Percentiles rank a stretch among this genome's conserved stretches.
phyloP scores from a whole-genome alignment of 2,113 vertebrate species.

The Percopsis transmontana region DNA sequence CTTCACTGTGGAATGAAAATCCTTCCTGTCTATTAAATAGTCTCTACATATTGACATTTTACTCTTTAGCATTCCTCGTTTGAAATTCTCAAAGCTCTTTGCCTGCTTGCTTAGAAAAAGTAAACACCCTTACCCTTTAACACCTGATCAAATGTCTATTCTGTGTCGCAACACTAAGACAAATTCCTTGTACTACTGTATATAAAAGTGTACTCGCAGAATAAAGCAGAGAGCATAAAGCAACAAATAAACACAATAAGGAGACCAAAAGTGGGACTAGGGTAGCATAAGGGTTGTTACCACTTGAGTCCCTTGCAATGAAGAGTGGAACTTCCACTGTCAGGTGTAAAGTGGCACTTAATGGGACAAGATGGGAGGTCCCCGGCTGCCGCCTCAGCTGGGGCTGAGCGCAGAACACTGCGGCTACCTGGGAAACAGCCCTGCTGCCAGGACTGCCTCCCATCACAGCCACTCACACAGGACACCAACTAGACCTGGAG shows the following conservation, averaged over 20 bases:
- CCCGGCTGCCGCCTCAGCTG: slow-evolving; percentile 52
- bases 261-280: slow-evolving; percentile 5
- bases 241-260: slow-evolving; percentile 17
- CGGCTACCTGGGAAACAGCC: slow-evolving; percentile 48
- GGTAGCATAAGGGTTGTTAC: slow-evolving; percentile 8
- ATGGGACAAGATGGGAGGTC: slow-evolving; percentile 36
- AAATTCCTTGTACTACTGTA: background rate
- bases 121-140: slow-evolving; percentile 36
- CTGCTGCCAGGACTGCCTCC: slow-evolving; percentile 47
- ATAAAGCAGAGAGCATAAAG: slow-evolving; percentile 18
- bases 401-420: slow-evolving; percentile 24
- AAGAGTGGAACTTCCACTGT: slow-evolving; percentile 34
- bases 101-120: background rate
- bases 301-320: slow-evolving; percentile 23
- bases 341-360: slow-evolving; percentile 40
- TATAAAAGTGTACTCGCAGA: too few relatives aligned
- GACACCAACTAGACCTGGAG: slow-evolving; percentile 36
- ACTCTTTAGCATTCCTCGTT: too few relatives aligned
- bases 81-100: too few relatives aligned
- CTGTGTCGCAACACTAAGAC: slow-evolving; percentile 17
- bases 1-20: too few relatives aligned
- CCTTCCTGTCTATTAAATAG: too few relatives aligned
- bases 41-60: too few relatives aligned
- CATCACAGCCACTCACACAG: slow-evolving; percentile 50
- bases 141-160: slow-evolving; percentile 36